Percentiles rank a stretch among this genome's conserved stretches.
Evolutionary conservation across 2,113 vertebrate genomes (phyloP).

Genomic region (Gymnogyps californianus): DNA sequence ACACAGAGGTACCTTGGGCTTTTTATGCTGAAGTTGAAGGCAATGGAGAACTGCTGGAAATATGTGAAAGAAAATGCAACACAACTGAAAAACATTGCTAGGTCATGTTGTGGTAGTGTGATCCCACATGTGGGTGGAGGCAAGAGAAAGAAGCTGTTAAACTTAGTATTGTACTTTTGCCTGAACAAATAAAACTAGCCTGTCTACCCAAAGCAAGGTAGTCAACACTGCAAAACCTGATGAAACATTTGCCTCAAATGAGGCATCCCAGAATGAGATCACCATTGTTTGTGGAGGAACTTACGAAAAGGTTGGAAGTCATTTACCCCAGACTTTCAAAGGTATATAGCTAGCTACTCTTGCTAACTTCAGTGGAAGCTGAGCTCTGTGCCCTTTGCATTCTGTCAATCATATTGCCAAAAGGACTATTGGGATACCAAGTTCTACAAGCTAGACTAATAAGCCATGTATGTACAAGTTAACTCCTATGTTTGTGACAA

Average conservation of each 20-base stretch:
- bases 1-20: not conserved
- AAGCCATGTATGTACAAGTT: not conserved
- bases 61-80: not conserved
- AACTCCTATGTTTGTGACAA: not conserved
- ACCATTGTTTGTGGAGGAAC: not conserved
- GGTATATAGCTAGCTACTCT: not conserved
- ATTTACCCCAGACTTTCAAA: not conserved
- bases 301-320: not conserved
- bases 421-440: not conserved
- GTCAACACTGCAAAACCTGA: not conserved
- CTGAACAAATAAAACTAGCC: not conserved
- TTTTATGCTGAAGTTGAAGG: not conserved
- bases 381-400: not conserved
- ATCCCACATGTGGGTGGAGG: not conserved
- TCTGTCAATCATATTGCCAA: accelerated
- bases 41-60: not conserved
- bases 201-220: not conserved
- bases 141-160: not conserved
- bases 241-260: not conserved
- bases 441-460: not conserved
- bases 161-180: accelerated
- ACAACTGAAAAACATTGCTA: not conserved
- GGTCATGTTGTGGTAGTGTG: not conserved
- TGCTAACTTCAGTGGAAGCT: accelerated
- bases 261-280: not conserved